Evolutionary conservation across 2,113 vertebrate species (phyloP).

Genomic region (Fulmarus glacialis): DNA sequence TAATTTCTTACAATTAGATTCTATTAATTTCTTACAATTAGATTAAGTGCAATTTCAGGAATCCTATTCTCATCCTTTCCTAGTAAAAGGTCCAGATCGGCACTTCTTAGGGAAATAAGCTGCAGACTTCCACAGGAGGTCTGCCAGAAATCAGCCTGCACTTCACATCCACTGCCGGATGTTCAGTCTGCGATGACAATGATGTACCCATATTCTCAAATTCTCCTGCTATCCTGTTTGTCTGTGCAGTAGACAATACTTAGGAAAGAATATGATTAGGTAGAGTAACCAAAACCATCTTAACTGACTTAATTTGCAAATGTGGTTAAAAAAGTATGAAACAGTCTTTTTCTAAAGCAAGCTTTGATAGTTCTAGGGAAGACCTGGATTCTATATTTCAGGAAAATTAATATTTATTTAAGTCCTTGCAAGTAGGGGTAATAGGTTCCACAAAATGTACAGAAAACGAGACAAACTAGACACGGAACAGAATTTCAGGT

Average conservation of each 20-base stretch:
- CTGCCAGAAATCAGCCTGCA: not conserved
- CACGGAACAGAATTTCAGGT: not conserved
- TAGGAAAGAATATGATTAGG: not conserved
- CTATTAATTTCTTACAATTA: not conserved
- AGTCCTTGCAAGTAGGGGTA: not conserved
- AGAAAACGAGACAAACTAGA: not conserved
- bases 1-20: not conserved
- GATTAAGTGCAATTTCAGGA: not conserved
- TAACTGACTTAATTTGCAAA: not conserved
- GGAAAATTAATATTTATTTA: not conserved
- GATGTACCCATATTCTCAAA: not conserved
- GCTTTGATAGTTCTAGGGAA: not conserved
- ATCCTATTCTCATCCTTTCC: not conserved
- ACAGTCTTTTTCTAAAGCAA: not conserved
- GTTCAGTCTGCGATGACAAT: not conserved
- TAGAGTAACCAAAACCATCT: not conserved
- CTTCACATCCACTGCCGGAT: not conserved
- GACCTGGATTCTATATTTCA: not conserved
- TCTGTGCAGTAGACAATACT: not conserved
- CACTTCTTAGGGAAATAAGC: not conserved
- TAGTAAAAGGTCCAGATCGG: not conserved
- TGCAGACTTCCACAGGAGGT: not conserved
- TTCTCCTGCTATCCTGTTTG: not conserved
- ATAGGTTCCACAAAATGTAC: not conserved
- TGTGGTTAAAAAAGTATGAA: not conserved